Evolutionary conservation across 2,888 invertebrate genomes (phyloP), one percentile per base, ranked within the genome.

Genomic region (Parasteatoda lunata): DNA sequence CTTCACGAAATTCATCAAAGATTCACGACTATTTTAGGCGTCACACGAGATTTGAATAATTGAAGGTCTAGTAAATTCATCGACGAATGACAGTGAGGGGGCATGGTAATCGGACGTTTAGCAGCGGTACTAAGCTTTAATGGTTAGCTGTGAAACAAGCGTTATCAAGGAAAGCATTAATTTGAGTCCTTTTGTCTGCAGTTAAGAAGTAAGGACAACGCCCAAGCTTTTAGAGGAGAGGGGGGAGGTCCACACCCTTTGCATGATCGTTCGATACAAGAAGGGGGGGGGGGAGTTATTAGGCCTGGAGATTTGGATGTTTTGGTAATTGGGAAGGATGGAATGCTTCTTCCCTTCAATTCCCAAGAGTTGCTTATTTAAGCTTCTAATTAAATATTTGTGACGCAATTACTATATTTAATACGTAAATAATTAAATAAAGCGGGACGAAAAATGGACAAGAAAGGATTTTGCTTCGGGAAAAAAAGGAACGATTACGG

Each of bases 1-100:
- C 48, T 76, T 75, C 83, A 69, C 83, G 70, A n/a, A 59, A 54
- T 5, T 79, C 88, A 88, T 88, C 83, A 88, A 88, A 88, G 47
- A 88, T 88, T 83, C 81, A 88, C 78, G 83, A 83, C 73, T 88
- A 65, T 88, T 88, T 83, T 88, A 88, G 88, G 88, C 87, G 87
- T 87, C 82, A 87, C 87, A 80, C 83, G 88, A 88, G 81, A 83
- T 79, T 79, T 88, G 88, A 88, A 88, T 88, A 88, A 88, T 88
- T 88, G 83, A 88, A 66, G 78, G 75, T 68, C 87, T 77, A 70
- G 87, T 87, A 87, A 87, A 87, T 87, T 88, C 88, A 83, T 83
- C 78, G 88, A 64, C 65, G 83, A 79, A 81, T 88, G 88, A 88
- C 88, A 88, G 88, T 79, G 83, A 30, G 79, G 75, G 77, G 77